phyloP scores from a whole-genome alignment of 2,797 vertebrate genomes.

The Thripadectes ignobilis region DNA sequence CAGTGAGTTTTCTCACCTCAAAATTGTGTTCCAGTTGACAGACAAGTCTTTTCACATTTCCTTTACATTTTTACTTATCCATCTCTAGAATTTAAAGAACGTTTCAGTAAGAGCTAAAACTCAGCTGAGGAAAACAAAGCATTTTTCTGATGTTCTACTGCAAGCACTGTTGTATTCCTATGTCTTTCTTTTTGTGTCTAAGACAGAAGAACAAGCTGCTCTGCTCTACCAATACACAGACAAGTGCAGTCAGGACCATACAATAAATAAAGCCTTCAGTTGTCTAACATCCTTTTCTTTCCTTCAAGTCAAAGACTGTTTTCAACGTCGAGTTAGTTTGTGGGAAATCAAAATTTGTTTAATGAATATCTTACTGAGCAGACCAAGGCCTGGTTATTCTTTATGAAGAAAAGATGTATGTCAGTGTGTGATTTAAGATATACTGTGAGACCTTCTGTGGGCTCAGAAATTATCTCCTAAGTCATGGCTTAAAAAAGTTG shows the following conservation, averaged over 20 bases:
- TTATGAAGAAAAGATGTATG: not conserved
- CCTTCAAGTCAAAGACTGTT: not conserved
- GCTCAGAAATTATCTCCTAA: conserved; percentile 4
- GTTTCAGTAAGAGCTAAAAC: not conserved
- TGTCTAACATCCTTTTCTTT: not conserved
- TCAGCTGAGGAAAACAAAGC: rapidly evolving
- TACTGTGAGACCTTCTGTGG: not conserved
- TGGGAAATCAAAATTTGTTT: not conserved
- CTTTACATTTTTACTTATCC: not conserved
- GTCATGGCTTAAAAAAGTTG: not conserved
- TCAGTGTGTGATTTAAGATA: not conserved
- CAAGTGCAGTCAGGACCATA: not conserved
- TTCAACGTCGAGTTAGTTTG: not conserved
- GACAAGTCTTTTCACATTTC: not conserved
- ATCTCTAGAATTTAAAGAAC: not conserved
- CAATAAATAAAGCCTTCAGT: not conserved
- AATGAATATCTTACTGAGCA: not conserved
- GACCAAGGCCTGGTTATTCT: not conserved
- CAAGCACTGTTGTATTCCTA: not conserved
- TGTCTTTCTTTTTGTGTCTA: not conserved
- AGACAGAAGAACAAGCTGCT: not conserved
- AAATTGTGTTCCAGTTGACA: not conserved
- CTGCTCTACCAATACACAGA: not conserved
- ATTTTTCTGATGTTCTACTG: not conserved
- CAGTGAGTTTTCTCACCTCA: not conserved